Percentiles rank a stretch among this genome's conserved stretches.
Evolutionary conservation across 64 coral and sea anemone species (phyloP).

Genomic region (Pachyseris speciosa): DNA sequence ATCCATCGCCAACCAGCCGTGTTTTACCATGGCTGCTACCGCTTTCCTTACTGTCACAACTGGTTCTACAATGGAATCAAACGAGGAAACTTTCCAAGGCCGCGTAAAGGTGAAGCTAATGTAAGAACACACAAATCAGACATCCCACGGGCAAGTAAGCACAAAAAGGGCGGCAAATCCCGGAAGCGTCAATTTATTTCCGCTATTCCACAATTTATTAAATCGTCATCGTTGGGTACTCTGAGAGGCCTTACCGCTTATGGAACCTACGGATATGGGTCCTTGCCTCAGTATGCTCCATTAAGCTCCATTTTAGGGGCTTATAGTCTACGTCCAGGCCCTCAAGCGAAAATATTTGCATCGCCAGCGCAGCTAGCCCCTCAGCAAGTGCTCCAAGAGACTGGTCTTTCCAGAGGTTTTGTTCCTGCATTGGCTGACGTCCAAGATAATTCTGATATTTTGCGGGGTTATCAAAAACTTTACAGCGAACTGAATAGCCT

Average conservation of each 20-base stretch:
- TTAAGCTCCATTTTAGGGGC: slow-evolving; percentile 11
- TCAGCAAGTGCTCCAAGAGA: neutral
- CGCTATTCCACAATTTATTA: slow-evolving; percentile 8
- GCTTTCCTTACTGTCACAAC: slow-evolving; percentile 36
- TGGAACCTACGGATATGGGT: neutral
- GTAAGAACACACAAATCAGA: slow-evolving; percentile 54
- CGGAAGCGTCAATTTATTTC: slow-evolving; percentile 62
- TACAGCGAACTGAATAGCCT: slow-evolving; percentile 12
- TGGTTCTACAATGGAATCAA: slow-evolving; percentile 85
- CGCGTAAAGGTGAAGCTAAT: neutral
- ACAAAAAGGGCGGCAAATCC: neutral
- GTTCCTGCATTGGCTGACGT: neutral
- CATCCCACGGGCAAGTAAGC: slow-evolving; percentile 44
- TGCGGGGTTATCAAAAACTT: slow-evolving; percentile 18
- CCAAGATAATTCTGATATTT: slow-evolving; percentile 1
- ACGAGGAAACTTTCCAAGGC: slow-evolving; percentile 67
- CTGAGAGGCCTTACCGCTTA: neutral
- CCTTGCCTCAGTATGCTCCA: slow-evolving; percentile 32
- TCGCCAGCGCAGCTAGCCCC: neutral
- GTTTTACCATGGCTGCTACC: slow-evolving; percentile 70
- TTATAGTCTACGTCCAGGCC: neutral
- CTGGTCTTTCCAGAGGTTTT: slow-evolving; percentile 17
- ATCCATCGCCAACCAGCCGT: slow-evolving; percentile 82
- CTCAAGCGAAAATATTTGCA: neutral
- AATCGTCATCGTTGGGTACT: slow-evolving; percentile 13